Evolutionary conservation across 2,113 vertebrate genomes (phyloP).

Genomic region (Vanacampus margaritifer): DNA sequence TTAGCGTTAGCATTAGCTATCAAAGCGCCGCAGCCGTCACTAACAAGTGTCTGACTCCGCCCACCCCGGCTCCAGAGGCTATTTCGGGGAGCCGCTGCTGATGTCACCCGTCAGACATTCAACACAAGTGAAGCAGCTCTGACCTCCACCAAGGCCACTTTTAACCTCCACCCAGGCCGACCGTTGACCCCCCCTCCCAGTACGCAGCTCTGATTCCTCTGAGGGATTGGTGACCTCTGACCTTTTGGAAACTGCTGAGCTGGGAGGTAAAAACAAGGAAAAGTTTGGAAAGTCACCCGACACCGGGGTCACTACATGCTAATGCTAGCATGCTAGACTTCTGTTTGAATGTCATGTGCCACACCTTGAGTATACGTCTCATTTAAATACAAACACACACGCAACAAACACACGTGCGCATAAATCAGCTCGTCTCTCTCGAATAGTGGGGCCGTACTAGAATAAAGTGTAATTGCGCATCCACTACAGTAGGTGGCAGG

Average conservation of each 20-base stretch:
- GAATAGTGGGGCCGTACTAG: no score
- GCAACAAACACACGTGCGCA: slow-evolving; percentile 1
- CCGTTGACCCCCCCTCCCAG: not conserved
- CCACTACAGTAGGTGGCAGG: no score
- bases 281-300: not conserved
- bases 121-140: not conserved
- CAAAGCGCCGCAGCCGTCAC: not conserved
- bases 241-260: not conserved
- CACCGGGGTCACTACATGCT: not conserved
- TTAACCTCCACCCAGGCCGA: not conserved
- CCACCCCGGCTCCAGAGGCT: not conserved
- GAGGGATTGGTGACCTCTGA: not conserved
- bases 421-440: no score
- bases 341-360: not conserved
- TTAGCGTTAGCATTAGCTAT: not conserved
- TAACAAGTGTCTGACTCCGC: not conserved
- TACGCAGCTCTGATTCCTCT: not conserved
- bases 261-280: not conserved
- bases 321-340: not conserved
- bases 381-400: not conserved
- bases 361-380: not conserved
- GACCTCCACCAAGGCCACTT: not conserved
- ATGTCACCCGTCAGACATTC: not conserved
- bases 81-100: not conserved
- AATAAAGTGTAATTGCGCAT: no score